Percentiles rank a stretch among this genome's conserved stretches.
These are phyloP conservation scores for Tachina fera DNA, from an alignment of 2,888 invertebrate species.

Conservation along the genomic window DNA sequence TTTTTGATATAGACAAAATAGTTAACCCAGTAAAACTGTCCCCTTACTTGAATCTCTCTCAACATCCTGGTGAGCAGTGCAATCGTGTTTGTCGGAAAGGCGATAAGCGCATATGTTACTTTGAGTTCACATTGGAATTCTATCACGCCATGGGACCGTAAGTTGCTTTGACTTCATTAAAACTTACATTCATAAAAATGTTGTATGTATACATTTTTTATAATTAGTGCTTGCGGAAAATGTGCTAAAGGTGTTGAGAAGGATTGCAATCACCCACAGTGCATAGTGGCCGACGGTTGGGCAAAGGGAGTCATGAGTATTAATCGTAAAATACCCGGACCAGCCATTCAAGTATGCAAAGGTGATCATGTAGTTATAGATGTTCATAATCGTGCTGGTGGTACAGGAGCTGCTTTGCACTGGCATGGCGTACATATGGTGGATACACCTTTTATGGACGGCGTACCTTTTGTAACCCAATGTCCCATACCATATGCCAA, in stretches of 20 bases:
- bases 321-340: conserved; percentile 84
- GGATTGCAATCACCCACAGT: conserved; percentile 83
- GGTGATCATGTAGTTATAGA: conserved; percentile 91
- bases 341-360: conserved; percentile 88
- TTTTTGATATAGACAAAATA: not conserved
- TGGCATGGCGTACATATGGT: conserved; percentile 94
- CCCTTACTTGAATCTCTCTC: conserved; percentile 55
- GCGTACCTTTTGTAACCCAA: conserved; percentile 87
- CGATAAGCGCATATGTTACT: conserved; percentile 80
- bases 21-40: not conserved
- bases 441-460: conserved; percentile 91
- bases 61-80: conserved; percentile 78
- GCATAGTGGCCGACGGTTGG: conserved; percentile 84
- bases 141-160: conserved; percentile 83
- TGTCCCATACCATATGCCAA: conserved; percentile 90
- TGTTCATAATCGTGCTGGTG: conserved; percentile 89
- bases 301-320: conserved; percentile 83
- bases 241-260: conserved; percentile 80
- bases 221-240: conserved; percentile 82
- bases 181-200: not conserved
- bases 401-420: conserved; percentile 91
- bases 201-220: not conserved
- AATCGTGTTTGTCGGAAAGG: conserved; percentile 74
- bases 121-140: conserved; percentile 82
- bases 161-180: conserved; percentile 61